These are phyloP conservation scores for Nibea coibor DNA, from an alignment of 2,113 vertebrate genomes.

Conservation along the genomic window DNA sequence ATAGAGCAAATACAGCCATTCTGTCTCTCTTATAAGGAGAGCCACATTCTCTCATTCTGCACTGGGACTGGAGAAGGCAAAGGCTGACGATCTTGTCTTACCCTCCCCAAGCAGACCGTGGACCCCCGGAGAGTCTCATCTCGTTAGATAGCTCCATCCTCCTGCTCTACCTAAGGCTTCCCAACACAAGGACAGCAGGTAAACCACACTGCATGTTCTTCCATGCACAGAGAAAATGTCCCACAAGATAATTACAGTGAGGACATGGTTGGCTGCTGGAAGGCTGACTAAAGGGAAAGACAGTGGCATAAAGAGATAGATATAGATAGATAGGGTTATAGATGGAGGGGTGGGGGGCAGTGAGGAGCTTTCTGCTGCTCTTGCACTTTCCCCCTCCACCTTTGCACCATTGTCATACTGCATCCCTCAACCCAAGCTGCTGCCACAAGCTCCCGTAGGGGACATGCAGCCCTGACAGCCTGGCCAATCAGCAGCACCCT, in stretches of 20 bases:
- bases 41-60: slow-evolving; percentile 76
- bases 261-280: slow-evolving; percentile 64
- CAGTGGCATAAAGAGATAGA: slow-evolving; percentile 1
- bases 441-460: slow-evolving; percentile 51
- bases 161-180: slow-evolving; percentile 67
- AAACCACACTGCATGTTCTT: slow-evolving; percentile 39
- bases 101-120: slow-evolving; percentile 67
- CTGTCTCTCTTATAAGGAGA: slow-evolving; percentile 79
- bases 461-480: slow-evolving; percentile 54
- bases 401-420: slow-evolving; percentile 51
- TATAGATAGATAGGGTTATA: slow-evolving; percentile 1
- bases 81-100: slow-evolving; percentile 65
- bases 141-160: slow-evolving; percentile 81
- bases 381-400: slow-evolving; percentile 63
- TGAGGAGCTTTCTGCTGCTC: slow-evolving; percentile 59
- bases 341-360: slow-evolving; percentile 2
- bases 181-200: slow-evolving; percentile 70
- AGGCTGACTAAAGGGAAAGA: slow-evolving; percentile 56
- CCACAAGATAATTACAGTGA: slow-evolving; percentile 81
- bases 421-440: slow-evolving; percentile 54
- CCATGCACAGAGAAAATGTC: slow-evolving; percentile 77
- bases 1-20: slow-evolving; percentile 86
- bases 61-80: slow-evolving; percentile 69
- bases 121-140: slow-evolving; percentile 80
- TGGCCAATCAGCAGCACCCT: slow-evolving; percentile 76